These are phyloP conservation scores for Xiphophorus couchianus DNA, from an alignment of 2,113 vertebrate genomes.

Conservation along the genomic window DNA sequence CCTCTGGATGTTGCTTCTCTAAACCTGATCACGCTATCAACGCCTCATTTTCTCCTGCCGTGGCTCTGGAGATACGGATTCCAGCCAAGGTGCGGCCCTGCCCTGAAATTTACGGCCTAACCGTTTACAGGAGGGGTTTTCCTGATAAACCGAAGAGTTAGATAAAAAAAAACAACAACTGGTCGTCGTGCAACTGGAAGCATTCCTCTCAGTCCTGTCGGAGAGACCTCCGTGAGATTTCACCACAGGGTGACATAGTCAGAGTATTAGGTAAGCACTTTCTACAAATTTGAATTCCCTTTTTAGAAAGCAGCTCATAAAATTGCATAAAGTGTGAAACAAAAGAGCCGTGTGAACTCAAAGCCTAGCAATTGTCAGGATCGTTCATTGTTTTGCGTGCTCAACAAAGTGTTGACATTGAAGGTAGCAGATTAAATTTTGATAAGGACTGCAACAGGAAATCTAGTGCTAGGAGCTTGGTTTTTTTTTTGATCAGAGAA, in stretches of 20 bases:
- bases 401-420: neutral
- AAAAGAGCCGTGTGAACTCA: too few relatives aligned
- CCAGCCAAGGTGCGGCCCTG: neutral
- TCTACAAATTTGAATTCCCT: neutral
- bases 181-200: neutral
- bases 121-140: neutral
- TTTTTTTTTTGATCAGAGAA: slow-evolving; percentile 20
- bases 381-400: too few relatives aligned
- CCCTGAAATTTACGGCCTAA: neutral
- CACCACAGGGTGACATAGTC: too few relatives aligned
- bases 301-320: too few relatives aligned
- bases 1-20: too few relatives aligned
- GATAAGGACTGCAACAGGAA: slow-evolving; percentile 19
- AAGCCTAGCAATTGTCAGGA: too few relatives aligned
- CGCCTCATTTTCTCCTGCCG: too few relatives aligned
- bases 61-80: neutral
- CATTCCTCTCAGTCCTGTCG: neutral
- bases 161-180: neutral
- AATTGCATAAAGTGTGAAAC: too few relatives aligned
- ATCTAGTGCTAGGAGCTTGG: neutral
- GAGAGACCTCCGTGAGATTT: too few relatives aligned
- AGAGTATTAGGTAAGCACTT: neutral
- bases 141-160: neutral
- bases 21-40: too few relatives aligned
- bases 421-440: slow-evolving; percentile 17